These are phyloP conservation scores for Pangasius djambal DNA, from an alignment of 2,797 vertebrate species.

Conservation along the genomic window DNA sequence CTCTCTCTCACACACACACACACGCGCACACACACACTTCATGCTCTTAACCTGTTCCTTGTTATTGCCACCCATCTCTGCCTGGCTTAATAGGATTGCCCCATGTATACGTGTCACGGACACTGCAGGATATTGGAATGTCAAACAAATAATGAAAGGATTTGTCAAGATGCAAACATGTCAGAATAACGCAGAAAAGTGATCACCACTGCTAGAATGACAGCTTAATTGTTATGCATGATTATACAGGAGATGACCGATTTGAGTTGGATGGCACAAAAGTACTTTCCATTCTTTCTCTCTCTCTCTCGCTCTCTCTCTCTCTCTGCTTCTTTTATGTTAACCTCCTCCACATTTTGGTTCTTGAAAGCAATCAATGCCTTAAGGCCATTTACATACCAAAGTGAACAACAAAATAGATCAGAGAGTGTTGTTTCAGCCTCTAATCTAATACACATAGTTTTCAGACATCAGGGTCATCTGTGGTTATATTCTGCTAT, in stretches of 20 bases:
- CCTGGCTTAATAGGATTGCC: conserved; percentile 45
- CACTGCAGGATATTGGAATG: conserved; percentile 37
- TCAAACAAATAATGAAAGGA: conserved; percentile 44
- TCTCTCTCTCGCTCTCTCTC: conserved; percentile 47
- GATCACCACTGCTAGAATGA: conserved; percentile 56
- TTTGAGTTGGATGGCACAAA: conserved; percentile 60
- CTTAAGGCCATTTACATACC: conserved; percentile 79
- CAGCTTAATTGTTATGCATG: conserved; percentile 67
- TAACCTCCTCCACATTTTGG: conserved; percentile 53
- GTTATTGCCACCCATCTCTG: conserved; percentile 22
- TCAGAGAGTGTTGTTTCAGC: conserved; percentile 46
- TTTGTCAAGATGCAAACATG: conserved; percentile 41
- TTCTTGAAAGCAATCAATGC: conserved; percentile 72
- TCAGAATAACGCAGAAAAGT: conserved; percentile 43
- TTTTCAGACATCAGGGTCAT: conserved; percentile 20
- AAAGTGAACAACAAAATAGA: conserved; percentile 71
- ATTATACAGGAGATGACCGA: conserved; percentile 55
- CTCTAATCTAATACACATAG: conserved; percentile 3
- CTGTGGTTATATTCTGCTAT: conserved; percentile 29
- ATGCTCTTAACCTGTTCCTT: conserved; percentile 22
- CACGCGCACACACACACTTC: conserved; percentile 15
- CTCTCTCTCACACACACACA: conserved; percentile 30
- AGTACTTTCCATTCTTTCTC: neutral
- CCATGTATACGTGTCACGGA: conserved; percentile 19
- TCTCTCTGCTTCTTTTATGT: conserved; percentile 61